Evolutionary conservation across 2,888 invertebrate species (phyloP), one percentile per base, ranked within the genome.

Genomic region (Ernsta delagoae): DNA sequence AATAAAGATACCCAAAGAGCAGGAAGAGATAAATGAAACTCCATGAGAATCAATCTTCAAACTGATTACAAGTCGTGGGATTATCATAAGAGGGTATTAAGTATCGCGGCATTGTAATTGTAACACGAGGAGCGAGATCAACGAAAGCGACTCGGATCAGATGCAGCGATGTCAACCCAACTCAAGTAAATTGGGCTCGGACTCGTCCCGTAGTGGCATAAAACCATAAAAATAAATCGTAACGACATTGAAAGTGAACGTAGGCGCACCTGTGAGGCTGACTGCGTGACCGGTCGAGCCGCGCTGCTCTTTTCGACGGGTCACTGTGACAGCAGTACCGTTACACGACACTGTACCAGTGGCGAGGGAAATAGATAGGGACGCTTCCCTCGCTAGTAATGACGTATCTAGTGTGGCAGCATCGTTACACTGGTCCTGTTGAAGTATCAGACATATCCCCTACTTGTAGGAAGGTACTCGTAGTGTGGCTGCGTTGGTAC

Each of bases 161-260:
- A 64, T 43, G 63, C 54, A 31, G 12, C 34, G 5, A 64, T 43
- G 56, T 39, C 39, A 39, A 39, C 39, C 7, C 39, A 7, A 39
- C 7, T 64, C 56, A 56, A 56, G 12, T 64, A 56, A 64, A 67
- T 67, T 67, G 41, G 60, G 53, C 43, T 59, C 31, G n/a, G 4
- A 16, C 34, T 12, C 53, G 39, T 57, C 41, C 41, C 61, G 31
- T 62, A 57, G 67, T 70, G 68, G 72, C 68, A 69, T 72, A 70
- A 73, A 72, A 68, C 78, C 78, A 83, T 81, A 83, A 83, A 83
- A 83, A 81, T 79, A 83, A 83, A 83, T 83, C 74, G 83, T 78
- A 81, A 77, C 83, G 82, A 82, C 81, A 85, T 86, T 78, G 92
- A 92, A 91, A 92, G 91, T 91, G 91, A 91, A 89, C 80, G 89